Base-by-base conservation (phyloP, 2,888 invertebrate species). In the Sesia bembeciformis region DNA sequence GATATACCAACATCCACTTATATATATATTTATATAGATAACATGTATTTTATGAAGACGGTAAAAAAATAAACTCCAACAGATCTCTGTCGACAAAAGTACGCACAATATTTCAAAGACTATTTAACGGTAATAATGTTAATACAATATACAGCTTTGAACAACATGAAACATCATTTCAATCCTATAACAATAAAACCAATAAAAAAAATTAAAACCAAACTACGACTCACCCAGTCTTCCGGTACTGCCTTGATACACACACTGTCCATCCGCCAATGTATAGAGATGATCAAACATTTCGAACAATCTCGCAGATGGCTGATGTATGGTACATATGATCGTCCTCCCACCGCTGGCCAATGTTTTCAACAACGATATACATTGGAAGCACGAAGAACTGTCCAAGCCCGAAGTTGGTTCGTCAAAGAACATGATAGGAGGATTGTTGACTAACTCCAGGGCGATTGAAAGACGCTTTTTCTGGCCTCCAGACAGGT, bases 391-490 rank as follows among this genome's bases (percentile, higher is more conserved):
- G 75, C 98, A 97, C 0, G 97, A 97, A 0, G 97, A 96, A 64
- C 97, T 97, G 90, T 98, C 98, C 74, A 98, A 84, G 3, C 98
- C 98, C 62, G 97, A 98, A 60, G 98, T 98, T 0, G 98, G 98
- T 81, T 98, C 98, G 78, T 98, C 98, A 78, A 98, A 98, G 88
- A 98, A 98, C 97, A 98, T 98, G 60, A 98, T 95, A 0, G 98
- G 98, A 5, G 98, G 98, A 82, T 98, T 98, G 88, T 97, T 98
- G 63, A 98, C 97, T 63, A 98, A 90, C 84, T 98, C 98, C 62
- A 97, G 85, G 23, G 98, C 98, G 59, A 98, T 98, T 0, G 98
- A 97, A 2, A 98, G 91, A 65, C 98, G 94, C 76, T 98, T 98
- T 83, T 97, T 96, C 79, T 98, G 98, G 1, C 98, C 98, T 39